These are phyloP conservation scores for Plumapathes pennacea DNA, from an alignment of 92 coral and sea anemone species.

Conservation along the genomic window DNA sequence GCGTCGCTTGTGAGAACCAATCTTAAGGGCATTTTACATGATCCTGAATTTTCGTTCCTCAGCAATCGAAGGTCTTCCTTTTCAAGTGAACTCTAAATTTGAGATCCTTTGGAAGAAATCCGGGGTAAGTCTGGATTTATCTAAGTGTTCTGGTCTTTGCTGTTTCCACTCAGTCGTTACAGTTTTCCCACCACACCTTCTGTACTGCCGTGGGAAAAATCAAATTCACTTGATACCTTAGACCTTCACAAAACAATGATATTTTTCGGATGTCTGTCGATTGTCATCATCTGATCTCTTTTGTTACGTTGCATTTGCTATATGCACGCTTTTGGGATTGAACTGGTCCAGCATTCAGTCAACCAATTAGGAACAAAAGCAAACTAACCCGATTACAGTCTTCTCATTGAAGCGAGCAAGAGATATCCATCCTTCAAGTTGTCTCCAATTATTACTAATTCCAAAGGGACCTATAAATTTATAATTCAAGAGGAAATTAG, in stretches of 20 bases:
- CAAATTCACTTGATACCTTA: background rate
- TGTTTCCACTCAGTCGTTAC: background rate
- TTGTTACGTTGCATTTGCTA: background rate
- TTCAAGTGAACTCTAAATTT: slow-evolving; percentile 87
- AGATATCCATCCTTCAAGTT: background rate
- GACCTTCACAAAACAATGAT: background rate
- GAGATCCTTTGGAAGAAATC: slow-evolving; percentile 92
- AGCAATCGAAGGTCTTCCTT: slow-evolving; percentile 94
- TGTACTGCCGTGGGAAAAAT: too few species aligned
- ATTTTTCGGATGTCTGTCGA: background rate
- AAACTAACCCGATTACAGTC: too few species aligned
- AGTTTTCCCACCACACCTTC: too few species aligned
- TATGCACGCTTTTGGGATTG: too few species aligned
- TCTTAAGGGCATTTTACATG: too few species aligned
- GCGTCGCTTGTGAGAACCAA: background rate
- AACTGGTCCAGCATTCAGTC: too few species aligned
- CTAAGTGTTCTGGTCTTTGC: background rate
- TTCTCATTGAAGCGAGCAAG: background rate
- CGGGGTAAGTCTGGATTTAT: slow-evolving; percentile 49
- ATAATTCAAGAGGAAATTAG: too few species aligned
- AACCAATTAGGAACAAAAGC: too few species aligned
- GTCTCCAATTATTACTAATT: too few species aligned
- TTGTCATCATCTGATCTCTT: background rate
- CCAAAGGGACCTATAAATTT: too few species aligned
- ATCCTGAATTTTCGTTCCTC: too few species aligned